phyloP scores from a whole-genome alignment of 2,888 invertebrate genomes.

The Chymomyza fuscimana region DNA sequence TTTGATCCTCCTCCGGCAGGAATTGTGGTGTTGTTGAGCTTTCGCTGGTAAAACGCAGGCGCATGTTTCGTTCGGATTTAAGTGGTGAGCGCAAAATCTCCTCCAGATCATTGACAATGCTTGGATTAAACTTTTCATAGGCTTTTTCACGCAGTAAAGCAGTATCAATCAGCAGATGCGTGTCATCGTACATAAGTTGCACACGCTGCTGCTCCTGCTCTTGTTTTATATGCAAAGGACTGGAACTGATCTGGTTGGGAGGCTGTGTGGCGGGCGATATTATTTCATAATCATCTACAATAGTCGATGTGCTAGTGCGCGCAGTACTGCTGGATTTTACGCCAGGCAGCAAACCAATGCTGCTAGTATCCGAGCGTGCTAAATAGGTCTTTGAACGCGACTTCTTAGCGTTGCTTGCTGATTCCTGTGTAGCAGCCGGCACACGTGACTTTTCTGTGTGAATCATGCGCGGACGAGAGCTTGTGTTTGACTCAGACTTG shows the following conservation, averaged over 20 bases:
- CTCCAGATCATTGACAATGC: slow-evolving; percentile 79
- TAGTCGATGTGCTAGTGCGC: slow-evolving; percentile 46
- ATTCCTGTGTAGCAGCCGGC: slow-evolving; percentile 54
- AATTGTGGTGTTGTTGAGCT: slow-evolving; percentile 73
- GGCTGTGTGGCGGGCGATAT: slow-evolving; percentile 75
- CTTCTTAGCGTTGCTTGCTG: slow-evolving; percentile 81
- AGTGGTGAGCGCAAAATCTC: slow-evolving; percentile 79
- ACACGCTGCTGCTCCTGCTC: slow-evolving; percentile 64
- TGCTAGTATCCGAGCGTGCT: slow-evolving; percentile 70
- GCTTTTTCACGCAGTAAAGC: slow-evolving; percentile 74
- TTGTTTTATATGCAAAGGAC: slow-evolving; percentile 75
- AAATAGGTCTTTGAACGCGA: slow-evolving; percentile 82
- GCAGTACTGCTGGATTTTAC: slow-evolving; percentile 49
- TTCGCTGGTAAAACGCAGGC: slow-evolving; percentile 76
- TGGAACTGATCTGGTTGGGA: slow-evolving; percentile 77
- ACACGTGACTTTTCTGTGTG: slow-evolving; percentile 86
- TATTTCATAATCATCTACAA: slow-evolving; percentile 77
- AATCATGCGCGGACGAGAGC: slow-evolving; percentile 87
- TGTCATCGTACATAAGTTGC: slow-evolving; percentile 76
- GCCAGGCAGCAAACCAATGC: slow-evolving; percentile 48
- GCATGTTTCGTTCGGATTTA: slow-evolving; percentile 71
- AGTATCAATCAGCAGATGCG: slow-evolving; percentile 74
- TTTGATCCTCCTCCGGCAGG: slow-evolving; percentile 69
- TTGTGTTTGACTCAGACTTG: slow-evolving; percentile 46
- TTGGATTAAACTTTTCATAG: slow-evolving; percentile 77